phyloP scores from a whole-genome alignment of 2,113 vertebrate genomes.

The Tringa solitaria region DNA sequence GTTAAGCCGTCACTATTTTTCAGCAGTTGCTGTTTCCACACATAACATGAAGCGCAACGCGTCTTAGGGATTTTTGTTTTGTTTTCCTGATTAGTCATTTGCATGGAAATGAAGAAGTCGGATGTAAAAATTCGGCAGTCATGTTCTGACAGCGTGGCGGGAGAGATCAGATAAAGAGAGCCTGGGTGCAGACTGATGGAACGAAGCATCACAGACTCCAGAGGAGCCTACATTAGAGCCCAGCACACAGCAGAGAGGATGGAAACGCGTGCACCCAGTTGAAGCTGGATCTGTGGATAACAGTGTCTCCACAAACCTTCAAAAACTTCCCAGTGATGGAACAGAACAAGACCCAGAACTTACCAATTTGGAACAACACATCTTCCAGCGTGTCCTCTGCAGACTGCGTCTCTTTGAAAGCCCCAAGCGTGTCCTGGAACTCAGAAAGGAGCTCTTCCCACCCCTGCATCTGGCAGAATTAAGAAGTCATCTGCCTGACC shows the following conservation, averaged over 20 bases:
- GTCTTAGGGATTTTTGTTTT: background rate
- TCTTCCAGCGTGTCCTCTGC: background rate
- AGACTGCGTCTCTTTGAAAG: background rate
- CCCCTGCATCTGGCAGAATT: background rate
- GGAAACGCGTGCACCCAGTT: background rate
- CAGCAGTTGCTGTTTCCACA: background rate
- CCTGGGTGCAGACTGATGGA: background rate
- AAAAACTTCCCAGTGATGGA: background rate
- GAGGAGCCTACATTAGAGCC: background rate
- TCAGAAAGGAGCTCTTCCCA: background rate
- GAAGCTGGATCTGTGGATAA: background rate
- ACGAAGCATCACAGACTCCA: background rate
- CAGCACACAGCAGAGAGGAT: background rate
- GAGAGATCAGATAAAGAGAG: background rate
- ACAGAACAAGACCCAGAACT: background rate
- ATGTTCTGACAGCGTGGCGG: background rate
- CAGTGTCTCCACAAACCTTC: background rate
- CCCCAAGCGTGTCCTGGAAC: background rate
- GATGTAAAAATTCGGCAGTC: background rate
- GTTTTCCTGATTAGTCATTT: background rate
- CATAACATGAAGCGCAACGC: fast-evolving
- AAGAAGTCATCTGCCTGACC: background rate
- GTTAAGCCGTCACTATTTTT: background rate
- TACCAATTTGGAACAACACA: background rate
- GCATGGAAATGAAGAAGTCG: background rate